Conservation (phyloP, 1,140 invertebrate species). For the Platyscapa corneri region DNA sequence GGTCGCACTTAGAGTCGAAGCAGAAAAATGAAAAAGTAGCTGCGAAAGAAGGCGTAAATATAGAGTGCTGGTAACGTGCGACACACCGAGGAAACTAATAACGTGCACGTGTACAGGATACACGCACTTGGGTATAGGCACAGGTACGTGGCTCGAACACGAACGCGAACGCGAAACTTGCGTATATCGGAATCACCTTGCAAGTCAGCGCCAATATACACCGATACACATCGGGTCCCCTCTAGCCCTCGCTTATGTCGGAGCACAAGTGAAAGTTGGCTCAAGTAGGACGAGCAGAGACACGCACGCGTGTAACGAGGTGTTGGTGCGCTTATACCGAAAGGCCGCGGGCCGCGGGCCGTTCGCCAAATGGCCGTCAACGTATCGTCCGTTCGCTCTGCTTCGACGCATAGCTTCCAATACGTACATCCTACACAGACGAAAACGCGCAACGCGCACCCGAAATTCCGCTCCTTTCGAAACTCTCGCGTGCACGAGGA, state of each 20-base stretch:
- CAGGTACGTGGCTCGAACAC: too few relatives aligned
- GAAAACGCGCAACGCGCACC: neutral
- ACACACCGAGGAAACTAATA: neutral
- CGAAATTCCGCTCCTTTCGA: constrained; percentile 48
- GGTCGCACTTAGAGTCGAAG: neutral
- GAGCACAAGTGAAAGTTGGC: constrained; percentile 69
- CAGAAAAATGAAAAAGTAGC: neutral
- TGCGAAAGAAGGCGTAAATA: neutral
- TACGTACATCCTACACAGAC: neutral
- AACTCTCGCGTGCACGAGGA: neutral
- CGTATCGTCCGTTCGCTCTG: constrained; percentile 34
- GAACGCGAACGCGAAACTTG: neutral
- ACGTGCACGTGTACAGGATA: neutral
- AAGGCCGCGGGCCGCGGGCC: constrained; percentile 58
- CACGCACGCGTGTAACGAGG: constrained; percentile 48
- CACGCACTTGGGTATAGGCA: neutral
- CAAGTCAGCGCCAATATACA: neutral
- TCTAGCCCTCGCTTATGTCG: too few relatives aligned
- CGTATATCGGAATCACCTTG: constrained; percentile 12
- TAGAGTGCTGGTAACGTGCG: neutral
- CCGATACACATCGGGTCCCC: constrained; percentile 1
- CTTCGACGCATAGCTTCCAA: neutral
- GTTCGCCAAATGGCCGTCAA: constrained; percentile 68
- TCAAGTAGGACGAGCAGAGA: constrained; percentile 70
- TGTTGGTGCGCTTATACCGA: constrained; percentile 54